Evolutionary conservation across 2,888 invertebrate species (phyloP), one percentile per base, ranked within the genome.

Genomic region (Tyria jacobaeae): DNA sequence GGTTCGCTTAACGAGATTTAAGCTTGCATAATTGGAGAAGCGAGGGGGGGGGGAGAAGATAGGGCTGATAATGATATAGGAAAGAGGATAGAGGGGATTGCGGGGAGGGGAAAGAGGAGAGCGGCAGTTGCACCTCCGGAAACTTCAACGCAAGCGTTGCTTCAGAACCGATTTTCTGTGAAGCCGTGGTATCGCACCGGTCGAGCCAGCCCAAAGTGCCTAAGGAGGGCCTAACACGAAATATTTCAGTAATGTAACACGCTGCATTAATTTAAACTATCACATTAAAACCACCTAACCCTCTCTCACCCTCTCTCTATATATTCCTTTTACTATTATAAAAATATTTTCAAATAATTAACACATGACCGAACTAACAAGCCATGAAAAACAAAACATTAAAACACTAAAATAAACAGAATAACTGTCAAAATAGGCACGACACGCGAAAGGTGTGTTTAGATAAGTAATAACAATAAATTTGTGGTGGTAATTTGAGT

Each of bases 381-480:
- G 6, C 55, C 60, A 41, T 50, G 25, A 51, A 56, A 37, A 55
- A 37, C 21, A 60, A 27, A 50, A 58, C 31, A 58, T 39, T 37
- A 58, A 59, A 53, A 57, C 44, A 57, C 47, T 25, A 57, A 69
- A 72, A 67, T 64, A 76, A 68, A 73, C 71, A 71, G 68, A 73
- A 66, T 71, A 68, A 75, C 64, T 71, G 73, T 69, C 70, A 72
- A 66, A 68, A 72, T 67, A 59, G 69, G 79, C 37, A 57, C n/a
- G 70, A 77, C 86, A 86, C 84, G 85, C 85, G 71, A 87, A 83
- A 83, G 82, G 83, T 83, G 86, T 84, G 84, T 88, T 87, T 82
- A 81, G 75, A 76, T 73, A 71, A 71, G 82, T 82, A 86, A 86
- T 87, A 84, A 89, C 86, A 85, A 89, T 90, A 91, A 90, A 90